Evolutionary conservation across 1,140 invertebrate species (phyloP).

Genomic region (Cherax destructor): DNA sequence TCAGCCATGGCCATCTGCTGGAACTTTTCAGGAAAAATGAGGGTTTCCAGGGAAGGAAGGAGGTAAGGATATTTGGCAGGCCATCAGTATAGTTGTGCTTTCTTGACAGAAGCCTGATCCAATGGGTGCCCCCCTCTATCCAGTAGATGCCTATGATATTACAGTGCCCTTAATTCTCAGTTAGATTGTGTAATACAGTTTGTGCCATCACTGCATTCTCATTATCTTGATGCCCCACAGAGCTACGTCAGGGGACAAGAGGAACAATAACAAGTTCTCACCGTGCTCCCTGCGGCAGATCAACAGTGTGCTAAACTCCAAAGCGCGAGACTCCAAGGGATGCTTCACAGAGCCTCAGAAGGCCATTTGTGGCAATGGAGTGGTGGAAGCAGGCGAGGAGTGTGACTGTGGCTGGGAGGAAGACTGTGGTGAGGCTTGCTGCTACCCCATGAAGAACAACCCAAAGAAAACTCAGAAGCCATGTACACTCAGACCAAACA

Average conservation of each 20-base stretch:
- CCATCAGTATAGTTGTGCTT: no score
- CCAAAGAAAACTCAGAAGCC: conserved; percentile 85
- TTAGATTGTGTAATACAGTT: no score
- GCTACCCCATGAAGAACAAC: conserved; percentile 90
- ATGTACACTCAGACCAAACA: conserved; percentile 87
- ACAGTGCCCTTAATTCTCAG: no score
- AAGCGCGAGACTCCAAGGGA: conserved; percentile 90
- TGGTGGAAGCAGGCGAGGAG: conserved; percentile 96
- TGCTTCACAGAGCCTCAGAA: conserved; percentile 85
- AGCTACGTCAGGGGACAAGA: conserved; percentile 96
- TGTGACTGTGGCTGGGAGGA: conserved; percentile 99
- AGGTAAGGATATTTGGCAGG: no score
- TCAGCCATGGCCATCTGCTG: no score
- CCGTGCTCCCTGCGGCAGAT: conserved; percentile 94
- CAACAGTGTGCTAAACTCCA: conserved; percentile 94
- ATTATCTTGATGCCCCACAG: conserved; percentile 63
- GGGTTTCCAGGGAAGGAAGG: no score
- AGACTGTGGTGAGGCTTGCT: conserved; percentile 94
- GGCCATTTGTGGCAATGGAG: conserved; percentile 96
- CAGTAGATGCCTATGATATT: no score
- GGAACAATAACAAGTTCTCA: conserved; percentile 97
- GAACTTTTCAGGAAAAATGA: no score
- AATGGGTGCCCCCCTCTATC: no score
- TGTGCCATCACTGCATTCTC: neutral
- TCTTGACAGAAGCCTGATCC: no score